Base-by-base conservation (phyloP, 2,797 vertebrate species). In the Tamandua tetradactyla region DNA sequence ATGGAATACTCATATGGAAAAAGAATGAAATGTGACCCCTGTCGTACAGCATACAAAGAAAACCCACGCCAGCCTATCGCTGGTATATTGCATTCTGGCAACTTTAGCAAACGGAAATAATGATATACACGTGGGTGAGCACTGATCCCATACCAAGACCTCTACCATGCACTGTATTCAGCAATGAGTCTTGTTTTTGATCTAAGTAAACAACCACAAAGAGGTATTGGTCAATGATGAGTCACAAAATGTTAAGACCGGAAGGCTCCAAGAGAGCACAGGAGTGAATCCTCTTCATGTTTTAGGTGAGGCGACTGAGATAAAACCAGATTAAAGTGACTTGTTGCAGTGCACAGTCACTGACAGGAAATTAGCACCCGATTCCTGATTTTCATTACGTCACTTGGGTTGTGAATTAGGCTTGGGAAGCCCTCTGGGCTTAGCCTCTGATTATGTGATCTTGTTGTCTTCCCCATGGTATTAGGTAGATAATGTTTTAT, bases 101-200 rank as follows among this genome's bases (percentile, higher is more conserved):
- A n/a, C n/a, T n/a, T n/a, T n/a, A n/a, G n/a, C n/a, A n/a, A n/a
- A n/a, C n/a, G n/a, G n/a, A n/a, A n/a, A n/a, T n/a, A n/a, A n/a
- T n/a, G 49, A 44, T 83, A 5, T 9, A 89, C 47, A 94, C 14
- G 59, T 90, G 61, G 25, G 37, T 69, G 18, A 84, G 52, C 27
- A 89, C 40, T 27, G 91, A 59, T 91, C 92, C 74, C 78, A 55
- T 76, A 71, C 44, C 74, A 93, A 66, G 55, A 40, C 42, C 93
- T 95, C 55, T 42, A 15, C 42, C 32, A 83, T 32, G 40, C 40
- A 18, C 18, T 80, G 4, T 74, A 55, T 57, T 91, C 25, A 80
- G 47, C 49, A 94, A 12, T 68, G 76, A 23, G 8, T 47, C 11
- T 94, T 96, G 40, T 93, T 90, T 95, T 44, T 69, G 89, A 72